Conservation (phyloP, 1,140 invertebrate genomes). For the Kradibia gibbosae region DNA sequence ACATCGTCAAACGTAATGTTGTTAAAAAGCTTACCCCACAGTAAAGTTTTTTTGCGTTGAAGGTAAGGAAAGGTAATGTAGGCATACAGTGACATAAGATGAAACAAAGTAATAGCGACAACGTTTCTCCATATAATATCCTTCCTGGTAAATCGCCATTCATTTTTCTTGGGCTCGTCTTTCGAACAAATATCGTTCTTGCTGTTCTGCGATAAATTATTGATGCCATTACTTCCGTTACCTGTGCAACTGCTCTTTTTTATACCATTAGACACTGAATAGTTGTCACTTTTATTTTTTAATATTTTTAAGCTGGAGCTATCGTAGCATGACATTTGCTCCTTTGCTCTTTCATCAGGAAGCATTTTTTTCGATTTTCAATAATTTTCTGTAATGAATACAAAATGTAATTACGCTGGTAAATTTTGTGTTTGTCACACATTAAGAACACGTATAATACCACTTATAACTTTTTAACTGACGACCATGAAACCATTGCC, state of each 20-base stretch:
- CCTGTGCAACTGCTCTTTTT: neutral
- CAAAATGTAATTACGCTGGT: neutral
- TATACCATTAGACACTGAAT: constrained; percentile 1
- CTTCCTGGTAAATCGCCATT: constrained; percentile 9
- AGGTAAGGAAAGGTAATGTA: constrained; percentile 45
- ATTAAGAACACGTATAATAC: neutral
- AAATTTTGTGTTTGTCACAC: constrained; percentile 1
- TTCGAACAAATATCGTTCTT: neutral
- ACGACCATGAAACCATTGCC: constrained; percentile 44
- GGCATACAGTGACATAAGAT: constrained; percentile 28
- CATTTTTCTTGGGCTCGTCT: neutral
- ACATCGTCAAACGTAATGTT: too few relatives aligned
- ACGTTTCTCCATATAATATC: constrained; percentile 43
- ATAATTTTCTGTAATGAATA: neutral
- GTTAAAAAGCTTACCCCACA: constrained; percentile 33
- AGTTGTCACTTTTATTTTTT: neutral
- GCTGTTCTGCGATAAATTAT: neutral
- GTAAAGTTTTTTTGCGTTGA: neutral
- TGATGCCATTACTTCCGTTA: constrained; percentile 4
- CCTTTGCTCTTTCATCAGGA: neutral
- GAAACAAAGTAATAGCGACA: constrained; percentile 34
- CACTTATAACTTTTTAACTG: constrained; percentile 34
- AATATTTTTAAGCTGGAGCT: neutral
- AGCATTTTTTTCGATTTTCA: constrained; percentile 28
- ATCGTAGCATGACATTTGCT: neutral